A percentile compares a stretch with the other conserved stretches of the same genome.
Evolutionary conservation across 2,113 vertebrate species (phyloP).

Genomic region (Penelope pileata): DNA sequence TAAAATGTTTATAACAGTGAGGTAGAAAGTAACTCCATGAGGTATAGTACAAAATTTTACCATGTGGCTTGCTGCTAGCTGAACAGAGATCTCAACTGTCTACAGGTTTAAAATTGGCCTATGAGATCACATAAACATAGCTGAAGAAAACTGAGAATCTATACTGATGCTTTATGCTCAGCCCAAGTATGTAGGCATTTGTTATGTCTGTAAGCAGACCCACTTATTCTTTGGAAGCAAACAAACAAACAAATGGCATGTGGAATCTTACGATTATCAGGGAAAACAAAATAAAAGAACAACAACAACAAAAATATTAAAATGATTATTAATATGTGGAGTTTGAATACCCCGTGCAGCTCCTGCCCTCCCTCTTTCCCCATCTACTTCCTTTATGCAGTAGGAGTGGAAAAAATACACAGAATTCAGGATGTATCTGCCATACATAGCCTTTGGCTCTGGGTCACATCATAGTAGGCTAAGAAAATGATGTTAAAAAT

Average conservation of each 20-base stretch:
- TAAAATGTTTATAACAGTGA: not conserved
- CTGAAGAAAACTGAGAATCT: not conserved
- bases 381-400: not conserved
- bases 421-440: not conserved
- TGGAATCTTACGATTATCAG: not conserved
- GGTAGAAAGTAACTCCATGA: not conserved
- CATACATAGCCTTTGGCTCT: not conserved
- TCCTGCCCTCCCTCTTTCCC: not conserved
- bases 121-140: not conserved
- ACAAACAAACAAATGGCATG: not conserved
- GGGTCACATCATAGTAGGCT: not conserved
- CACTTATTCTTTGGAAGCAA: not conserved
- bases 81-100: not conserved
- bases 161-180: not conserved
- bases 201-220: not conserved
- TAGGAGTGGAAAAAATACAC: not conserved
- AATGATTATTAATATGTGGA: not conserved
- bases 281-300: not conserved
- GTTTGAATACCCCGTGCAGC: not conserved
- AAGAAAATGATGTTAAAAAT: not conserved
- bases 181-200: not conserved
- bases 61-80: not conserved
- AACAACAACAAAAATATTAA: not conserved
- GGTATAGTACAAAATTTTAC: not conserved
- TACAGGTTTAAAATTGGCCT: not conserved